phyloP scores from a whole-genome alignment of 2,113 vertebrate species.

The Nestor notabilis region DNA sequence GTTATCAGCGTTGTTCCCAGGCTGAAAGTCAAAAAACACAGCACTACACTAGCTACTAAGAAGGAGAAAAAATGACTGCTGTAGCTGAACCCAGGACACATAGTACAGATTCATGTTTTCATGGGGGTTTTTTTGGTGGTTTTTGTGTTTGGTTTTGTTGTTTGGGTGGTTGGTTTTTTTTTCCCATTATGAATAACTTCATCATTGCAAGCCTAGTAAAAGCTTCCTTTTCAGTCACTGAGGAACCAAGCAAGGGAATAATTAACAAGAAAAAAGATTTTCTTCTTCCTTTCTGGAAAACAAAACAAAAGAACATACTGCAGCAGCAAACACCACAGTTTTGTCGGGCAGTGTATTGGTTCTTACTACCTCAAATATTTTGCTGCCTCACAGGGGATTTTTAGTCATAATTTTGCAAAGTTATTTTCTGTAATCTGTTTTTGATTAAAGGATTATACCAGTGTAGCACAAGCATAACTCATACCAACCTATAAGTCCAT shows the following conservation, averaged over 20 bases:
- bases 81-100: no score
- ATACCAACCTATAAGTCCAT: neutral
- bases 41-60: no score
- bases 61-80: no score
- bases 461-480: neutral
- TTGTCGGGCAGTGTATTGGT: neutral
- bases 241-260: neutral
- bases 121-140: neutral
- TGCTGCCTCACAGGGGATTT: neutral
- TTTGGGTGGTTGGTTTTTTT: fast-evolving
- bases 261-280: neutral
- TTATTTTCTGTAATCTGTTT: neutral
- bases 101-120: neutral
- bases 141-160: neutral
- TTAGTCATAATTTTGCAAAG: neutral
- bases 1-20: no score
- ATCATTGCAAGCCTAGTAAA: neutral
- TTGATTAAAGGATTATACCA: neutral
- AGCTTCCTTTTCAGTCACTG: neutral
- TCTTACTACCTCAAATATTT: neutral
- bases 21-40: no score
- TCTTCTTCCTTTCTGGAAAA: neutral
- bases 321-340: neutral
- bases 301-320: neutral
- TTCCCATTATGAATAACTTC: neutral